Evolutionary conservation across 2,113 vertebrate genomes (phyloP).

Genomic region (Empidonax alnorum): DNA sequence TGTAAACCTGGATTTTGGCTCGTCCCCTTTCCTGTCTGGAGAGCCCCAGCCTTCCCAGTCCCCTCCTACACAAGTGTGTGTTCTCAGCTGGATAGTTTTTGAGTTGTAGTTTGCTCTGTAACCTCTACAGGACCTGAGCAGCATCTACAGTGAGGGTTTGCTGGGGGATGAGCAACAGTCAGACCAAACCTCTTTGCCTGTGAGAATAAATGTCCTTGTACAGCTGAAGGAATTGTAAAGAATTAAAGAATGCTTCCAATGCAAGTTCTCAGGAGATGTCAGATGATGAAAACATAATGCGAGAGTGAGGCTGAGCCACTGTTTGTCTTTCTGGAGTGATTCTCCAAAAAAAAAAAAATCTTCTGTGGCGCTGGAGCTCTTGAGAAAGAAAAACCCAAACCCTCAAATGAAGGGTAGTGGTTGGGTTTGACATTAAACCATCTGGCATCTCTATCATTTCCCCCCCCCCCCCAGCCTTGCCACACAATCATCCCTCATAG

Average conservation of each 20-base stretch:
- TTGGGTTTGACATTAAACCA: neutral
- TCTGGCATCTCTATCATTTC: neutral
- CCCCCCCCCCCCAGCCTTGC: neutral
- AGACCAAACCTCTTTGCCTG: neutral
- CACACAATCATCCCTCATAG: neutral
- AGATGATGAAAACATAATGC: neutral
- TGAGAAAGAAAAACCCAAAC: neutral
- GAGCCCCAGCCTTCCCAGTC: neutral
- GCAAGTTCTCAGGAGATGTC: neutral
- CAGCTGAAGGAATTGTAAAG: neutral
- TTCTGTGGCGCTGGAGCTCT: neutral
- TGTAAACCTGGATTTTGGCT: neutral
- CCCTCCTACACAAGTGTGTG: neutral
- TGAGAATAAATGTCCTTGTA: neutral
- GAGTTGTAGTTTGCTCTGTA: neutral
- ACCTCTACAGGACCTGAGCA: neutral
- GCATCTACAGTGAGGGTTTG: neutral
- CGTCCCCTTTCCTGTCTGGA: neutral
- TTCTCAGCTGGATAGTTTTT: neutral
- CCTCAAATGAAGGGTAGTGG: neutral
- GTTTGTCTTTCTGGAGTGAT: neutral
- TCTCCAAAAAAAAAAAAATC: neutral
- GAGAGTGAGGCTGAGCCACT: neutral
- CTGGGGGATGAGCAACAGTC: neutral
- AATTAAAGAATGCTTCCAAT: neutral